Evolutionary conservation across 2,888 invertebrate genomes (phyloP), one percentile per base, ranked within the genome.

Genomic region (Hydraecia micacea): DNA sequence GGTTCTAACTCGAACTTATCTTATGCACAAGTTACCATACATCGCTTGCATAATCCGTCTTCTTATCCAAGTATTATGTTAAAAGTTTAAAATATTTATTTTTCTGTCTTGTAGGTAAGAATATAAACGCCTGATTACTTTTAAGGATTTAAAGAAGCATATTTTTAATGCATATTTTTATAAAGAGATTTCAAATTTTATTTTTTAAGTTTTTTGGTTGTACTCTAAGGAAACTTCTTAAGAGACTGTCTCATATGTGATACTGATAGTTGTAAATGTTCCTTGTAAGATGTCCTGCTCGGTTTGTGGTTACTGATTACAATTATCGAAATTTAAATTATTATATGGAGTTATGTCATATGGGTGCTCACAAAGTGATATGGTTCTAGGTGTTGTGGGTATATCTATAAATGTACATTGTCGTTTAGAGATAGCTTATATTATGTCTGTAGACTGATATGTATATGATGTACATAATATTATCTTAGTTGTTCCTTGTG

Each of bases 221-320:
- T 92, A 93, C 90, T 90, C 83, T 92, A 91, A 91, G 92, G 91
- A 91, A 93, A 93, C 92, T 93, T 92, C 88, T 91, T 91, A 92
- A 88, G 93, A 93, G 94, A 94, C 94, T 94, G 94, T 94, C 92
- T 90, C 91, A 90, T 89, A 93, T 94, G 94, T 94, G 94, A 94
- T 94, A 94, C 92, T 92, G 92, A 91, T 93, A 91, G 92, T 91
- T 91, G 89, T 91, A 89, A 91, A 91, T 91, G 90, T 92, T 91
- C 87, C 91, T 91, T 90, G 86, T 86, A 88, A 87, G 88, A 89
- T 84, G 74, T 87, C 87, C 89, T 88, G 79, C 86, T 89, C 60
- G 77, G 66, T 87, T 81, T 84, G 79, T 80, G 66, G 86, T 84
- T 87, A 75, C 77, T 87, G 71, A 81, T 86, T 86, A 85, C 85